phyloP scores from a whole-genome alignment of 1,140 invertebrate genomes.

The Dreissena rostriformis region DNA sequence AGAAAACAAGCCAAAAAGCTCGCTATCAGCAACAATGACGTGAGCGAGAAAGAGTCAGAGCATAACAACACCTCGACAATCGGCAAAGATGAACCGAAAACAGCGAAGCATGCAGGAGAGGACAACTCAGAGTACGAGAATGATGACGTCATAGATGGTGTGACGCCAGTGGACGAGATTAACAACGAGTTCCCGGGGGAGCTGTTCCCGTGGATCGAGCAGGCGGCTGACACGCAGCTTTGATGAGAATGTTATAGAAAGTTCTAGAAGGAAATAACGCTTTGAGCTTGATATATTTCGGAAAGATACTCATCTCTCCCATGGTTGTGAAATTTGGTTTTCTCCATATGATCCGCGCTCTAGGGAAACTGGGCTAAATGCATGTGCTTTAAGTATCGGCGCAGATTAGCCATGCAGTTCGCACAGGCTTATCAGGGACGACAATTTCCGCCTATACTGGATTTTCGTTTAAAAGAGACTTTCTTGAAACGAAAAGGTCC shows the following conservation, averaged over 20 bases:
- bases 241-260: not conserved
- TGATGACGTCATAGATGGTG: constrained; percentile 21
- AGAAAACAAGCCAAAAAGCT: not conserved
- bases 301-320: not conserved
- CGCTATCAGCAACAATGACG: not conserved
- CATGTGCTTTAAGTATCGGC: not conserved
- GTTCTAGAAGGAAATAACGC: not conserved
- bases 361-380: not conserved
- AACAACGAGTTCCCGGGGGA: constrained; percentile 11
- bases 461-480: no score
- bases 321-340: not conserved
- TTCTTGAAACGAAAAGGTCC: no score
- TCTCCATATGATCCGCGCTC: not conserved
- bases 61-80: no score
- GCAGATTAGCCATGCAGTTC: no score
- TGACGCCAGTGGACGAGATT: constrained; percentile 30
- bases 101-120: not conserved
- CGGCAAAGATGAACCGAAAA: not conserved
- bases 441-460: no score
- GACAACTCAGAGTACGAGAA: no score
- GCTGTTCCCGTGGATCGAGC: constrained; percentile 41
- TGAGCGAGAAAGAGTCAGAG: no score
- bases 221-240: constrained; percentile 35
- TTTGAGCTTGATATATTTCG: not conserved
- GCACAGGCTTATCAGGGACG: no score